Evolutionary conservation across 2,113 vertebrate species (phyloP), one percentile per base, ranked within the genome.

Genomic region (Hydrochoerus hydrochaeris): DNA sequence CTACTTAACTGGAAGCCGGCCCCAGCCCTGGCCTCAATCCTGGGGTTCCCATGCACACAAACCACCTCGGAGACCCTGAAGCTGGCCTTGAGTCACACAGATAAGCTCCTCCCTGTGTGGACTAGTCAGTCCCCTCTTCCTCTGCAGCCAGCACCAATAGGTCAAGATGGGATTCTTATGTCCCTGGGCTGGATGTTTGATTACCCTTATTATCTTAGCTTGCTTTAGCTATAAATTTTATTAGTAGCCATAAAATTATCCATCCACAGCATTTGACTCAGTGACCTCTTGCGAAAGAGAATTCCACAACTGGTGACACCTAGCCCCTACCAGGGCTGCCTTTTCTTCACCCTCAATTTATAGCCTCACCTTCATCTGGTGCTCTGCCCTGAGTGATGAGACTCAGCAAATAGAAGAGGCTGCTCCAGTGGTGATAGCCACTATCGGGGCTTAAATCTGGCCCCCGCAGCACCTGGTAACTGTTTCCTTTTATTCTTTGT

Each of bases 231-330:
- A 98, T 97, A 98, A 96, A 97, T 98, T 97, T 97, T 98, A 98
- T 96, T 98, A 98, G 93, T 41, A 92, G 97, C 96, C 96, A 98
- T 98, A 99, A 98, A 98, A 98, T 98, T 97, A 97, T 92, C 98
- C 95, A 97, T n/a, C 96, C 97, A 89, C 80, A 97, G 95, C 80
- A 17, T 97, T 96, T 98, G 95, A 98, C 98, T 98, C 83, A 2
- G 95, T 98, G 88, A 97, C 85, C 87, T 90, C 97, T 96, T 96
- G 91, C 95, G 93, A 93, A 44, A 57, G 86, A 93, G 94, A 98
- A 98, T 95, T 97, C 96, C 90, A 92, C 44, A 95, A 20, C 85
- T 35, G 14, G 94, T 1, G 3, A 95, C 82, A 46, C 91, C 13
- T 1, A 1, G 54, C 77, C 81, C 85, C 95, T 81, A 3, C 1